phyloP scores from a whole-genome alignment of 1,140 invertebrate genomes.

The Atta texana region DNA sequence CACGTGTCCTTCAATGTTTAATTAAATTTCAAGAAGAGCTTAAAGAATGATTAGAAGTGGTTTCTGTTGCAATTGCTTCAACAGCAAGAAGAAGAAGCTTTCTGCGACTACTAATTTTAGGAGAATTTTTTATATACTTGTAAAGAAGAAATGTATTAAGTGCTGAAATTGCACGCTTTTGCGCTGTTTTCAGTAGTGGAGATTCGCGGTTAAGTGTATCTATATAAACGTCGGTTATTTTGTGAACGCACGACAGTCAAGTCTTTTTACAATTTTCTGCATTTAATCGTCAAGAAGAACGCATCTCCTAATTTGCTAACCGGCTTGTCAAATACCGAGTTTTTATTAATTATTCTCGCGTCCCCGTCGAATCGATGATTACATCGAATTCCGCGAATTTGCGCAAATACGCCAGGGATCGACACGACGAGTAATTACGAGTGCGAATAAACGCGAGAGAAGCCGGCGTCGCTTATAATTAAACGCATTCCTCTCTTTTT shows the following conservation, averaged over 20 bases:
- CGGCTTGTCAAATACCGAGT: conserved; percentile 35
- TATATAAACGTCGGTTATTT: conserved; percentile 2
- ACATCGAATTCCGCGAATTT: conserved; percentile 54
- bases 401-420: conserved; percentile 33
- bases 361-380: conserved; percentile 51
- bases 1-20: not conserved
- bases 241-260: not conserved
- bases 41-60: not conserved
- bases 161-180: not conserved
- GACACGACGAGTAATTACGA: conserved; percentile 57
- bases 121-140: not conserved
- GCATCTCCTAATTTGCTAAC: conserved; percentile 45
- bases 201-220: not conserved
- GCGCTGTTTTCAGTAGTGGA: not conserved
- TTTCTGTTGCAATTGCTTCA: not conserved
- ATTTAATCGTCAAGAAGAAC: conserved; percentile 41
- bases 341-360: conserved; percentile 57
- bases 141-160: not conserved
- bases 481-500: conserved; percentile 53
- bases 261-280: conserved; percentile 20
- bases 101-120: not conserved
- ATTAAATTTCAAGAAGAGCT: conserved; percentile 41
- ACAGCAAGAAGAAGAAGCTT: not conserved
- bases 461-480: conserved; percentile 47
- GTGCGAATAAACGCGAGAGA: conserved; percentile 50